Conservation (phyloP, 2,113 vertebrate genomes). For the Kobus ellipsiprymnus region DNA sequence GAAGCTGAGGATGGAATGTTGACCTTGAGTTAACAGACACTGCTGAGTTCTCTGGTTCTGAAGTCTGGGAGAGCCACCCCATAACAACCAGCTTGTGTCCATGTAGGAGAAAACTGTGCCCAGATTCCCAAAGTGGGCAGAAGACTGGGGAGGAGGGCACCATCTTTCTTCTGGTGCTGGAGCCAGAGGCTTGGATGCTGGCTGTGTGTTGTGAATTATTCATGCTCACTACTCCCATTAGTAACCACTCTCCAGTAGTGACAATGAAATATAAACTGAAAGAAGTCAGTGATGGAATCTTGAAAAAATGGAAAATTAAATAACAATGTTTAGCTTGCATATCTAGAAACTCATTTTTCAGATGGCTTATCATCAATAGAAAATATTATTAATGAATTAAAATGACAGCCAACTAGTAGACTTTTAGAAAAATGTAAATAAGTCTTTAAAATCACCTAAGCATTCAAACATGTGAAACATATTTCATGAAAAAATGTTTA, state of each 20-base stretch:
- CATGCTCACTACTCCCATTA: background rate
- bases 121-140: background rate
- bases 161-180: background rate
- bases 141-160: background rate
- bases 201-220: background rate
- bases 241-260: background rate
- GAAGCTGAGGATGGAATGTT: background rate
- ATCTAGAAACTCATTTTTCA: constrained; percentile 54
- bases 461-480: constrained; percentile 52
- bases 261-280: background rate
- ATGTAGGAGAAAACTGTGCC: background rate
- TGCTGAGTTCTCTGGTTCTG: background rate
- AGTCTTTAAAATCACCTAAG: constrained; percentile 57
- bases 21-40: background rate
- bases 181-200: background rate
- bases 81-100: background rate
- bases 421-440: constrained; percentile 62
- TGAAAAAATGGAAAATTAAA: constrained; percentile 29
- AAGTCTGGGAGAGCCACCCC: background rate
- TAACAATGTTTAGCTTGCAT: constrained; percentile 22
- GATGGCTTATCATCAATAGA: constrained; percentile 42
- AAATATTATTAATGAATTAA: constrained; percentile 58
- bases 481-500: constrained; percentile 49
- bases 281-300: background rate
- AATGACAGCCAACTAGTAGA: constrained; percentile 40